Evolutionary conservation across 2,888 invertebrate genomes (phyloP).

Genomic region (Leptothorax acervorum): DNA sequence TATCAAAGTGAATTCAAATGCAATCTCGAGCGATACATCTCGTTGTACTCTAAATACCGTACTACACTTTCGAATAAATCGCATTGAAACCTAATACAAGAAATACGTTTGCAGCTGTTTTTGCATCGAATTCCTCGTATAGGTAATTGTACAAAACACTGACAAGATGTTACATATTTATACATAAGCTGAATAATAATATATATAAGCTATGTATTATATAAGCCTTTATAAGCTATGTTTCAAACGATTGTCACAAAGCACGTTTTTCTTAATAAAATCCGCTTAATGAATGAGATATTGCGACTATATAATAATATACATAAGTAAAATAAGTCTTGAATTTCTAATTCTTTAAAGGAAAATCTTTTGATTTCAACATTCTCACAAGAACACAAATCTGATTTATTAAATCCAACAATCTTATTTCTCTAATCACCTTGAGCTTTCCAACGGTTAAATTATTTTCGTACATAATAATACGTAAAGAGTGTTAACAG

Average conservation of each 20-base stretch:
- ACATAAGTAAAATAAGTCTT: not conserved
- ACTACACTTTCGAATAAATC: not conserved
- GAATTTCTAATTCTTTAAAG: slow-evolving; percentile 19
- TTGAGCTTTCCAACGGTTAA: slow-evolving; percentile 7
- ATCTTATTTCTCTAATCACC: slow-evolving; percentile 9
- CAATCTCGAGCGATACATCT: not conserved
- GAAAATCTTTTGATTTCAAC: not conserved
- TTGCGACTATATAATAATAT: not conserved
- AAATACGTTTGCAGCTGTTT: not conserved
- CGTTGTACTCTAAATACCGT: not conserved
- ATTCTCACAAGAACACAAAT: not conserved
- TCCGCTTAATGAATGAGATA: not conserved
- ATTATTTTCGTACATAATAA: slow-evolving; percentile 3
- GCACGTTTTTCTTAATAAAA: not conserved
- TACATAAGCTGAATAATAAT: not conserved
- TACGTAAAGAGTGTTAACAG: not conserved
- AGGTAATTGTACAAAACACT: not conserved
- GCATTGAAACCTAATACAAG: not conserved
- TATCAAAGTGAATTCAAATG: slow-evolving; percentile 44
- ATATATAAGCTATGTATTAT: not conserved
- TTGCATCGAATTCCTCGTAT: not conserved
- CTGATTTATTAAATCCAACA: slow-evolving; percentile 10
- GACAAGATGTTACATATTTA: not conserved
- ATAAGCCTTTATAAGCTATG: not conserved
- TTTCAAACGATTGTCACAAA: not conserved